These are phyloP conservation scores for Pardalotus punctatus DNA, from an alignment of 2,113 vertebrate species.

Conservation along the genomic window DNA sequence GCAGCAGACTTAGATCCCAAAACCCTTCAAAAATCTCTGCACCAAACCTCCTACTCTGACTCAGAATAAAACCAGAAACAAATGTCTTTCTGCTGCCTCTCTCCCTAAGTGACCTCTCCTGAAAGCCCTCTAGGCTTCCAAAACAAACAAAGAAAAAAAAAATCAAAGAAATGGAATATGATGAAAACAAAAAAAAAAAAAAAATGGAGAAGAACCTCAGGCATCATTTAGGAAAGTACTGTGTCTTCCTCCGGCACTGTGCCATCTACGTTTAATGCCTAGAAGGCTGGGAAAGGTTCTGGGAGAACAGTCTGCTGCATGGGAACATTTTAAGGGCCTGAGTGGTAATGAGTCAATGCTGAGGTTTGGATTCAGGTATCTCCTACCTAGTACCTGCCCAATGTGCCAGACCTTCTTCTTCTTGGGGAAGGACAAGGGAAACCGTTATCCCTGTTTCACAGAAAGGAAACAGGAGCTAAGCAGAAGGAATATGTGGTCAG, in stretches of 20 bases:
- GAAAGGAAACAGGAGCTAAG: not conserved
- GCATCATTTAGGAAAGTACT: not conserved
- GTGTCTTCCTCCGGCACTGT: not conserved
- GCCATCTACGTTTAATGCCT: not conserved
- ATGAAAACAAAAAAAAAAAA: not conserved
- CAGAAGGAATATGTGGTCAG: not conserved
- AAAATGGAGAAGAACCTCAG: not conserved
- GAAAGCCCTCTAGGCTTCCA: slow-evolving; percentile 1
- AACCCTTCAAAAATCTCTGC: not conserved
- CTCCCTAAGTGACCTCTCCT: not conserved
- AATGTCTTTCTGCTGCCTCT: not conserved
- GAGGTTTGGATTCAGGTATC: not conserved
- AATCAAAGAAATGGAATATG: slow-evolving; percentile 4
- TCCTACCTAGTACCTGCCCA: not conserved
- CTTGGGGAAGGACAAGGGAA: not conserved
- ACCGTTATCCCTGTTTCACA: not conserved
- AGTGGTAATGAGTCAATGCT: not conserved
- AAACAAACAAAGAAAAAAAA: not conserved
- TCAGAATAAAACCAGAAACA: slow-evolving; percentile 1
- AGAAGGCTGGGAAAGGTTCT: slow-evolving; percentile 38
- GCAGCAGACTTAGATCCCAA: not conserved
- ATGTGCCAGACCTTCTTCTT: not conserved
- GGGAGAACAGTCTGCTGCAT: not conserved
- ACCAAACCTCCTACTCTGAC: not conserved
- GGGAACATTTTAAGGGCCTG: not conserved